A percentile compares a stretch with the other conserved stretches of the same genome.
These are phyloP conservation scores for Limnephilus auricula DNA, from an alignment of 2,888 invertebrate genomes.

Conservation along the genomic window DNA sequence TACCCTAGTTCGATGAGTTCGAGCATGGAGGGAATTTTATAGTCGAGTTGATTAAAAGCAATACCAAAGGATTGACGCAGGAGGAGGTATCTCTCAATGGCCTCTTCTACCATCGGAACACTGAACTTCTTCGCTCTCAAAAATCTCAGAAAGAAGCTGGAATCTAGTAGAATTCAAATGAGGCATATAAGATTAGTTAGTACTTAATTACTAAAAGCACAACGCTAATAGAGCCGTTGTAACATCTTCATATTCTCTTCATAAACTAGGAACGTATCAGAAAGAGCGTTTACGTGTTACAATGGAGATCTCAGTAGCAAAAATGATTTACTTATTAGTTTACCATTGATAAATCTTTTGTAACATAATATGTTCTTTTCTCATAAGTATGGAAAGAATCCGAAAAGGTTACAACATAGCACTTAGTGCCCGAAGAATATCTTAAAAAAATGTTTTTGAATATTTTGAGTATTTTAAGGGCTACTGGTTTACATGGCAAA, in stretches of 20 bases:
- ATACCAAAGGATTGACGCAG: constrained; percentile 87
- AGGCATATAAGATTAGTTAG: constrained; percentile 30
- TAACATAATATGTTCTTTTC: neutral
- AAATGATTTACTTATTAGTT: no score
- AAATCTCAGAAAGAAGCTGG: constrained; percentile 84
- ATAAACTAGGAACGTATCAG: neutral
- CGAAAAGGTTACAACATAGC: neutral
- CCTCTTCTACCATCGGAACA: constrained; percentile 87
- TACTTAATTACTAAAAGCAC: neutral
- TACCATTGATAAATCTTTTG: neutral
- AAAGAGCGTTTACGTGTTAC: neutral
- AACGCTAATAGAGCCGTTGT: neutral
- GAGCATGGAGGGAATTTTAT: constrained; percentile 82
- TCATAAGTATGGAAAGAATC: neutral
- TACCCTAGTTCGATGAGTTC: constrained; percentile 85
- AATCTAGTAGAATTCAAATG: constrained; percentile 75
- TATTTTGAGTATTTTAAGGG: neutral
- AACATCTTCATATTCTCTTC: neutral
- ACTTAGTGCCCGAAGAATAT: neutral
- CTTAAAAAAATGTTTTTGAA: no score
- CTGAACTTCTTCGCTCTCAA: constrained; percentile 89
- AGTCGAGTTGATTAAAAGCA: constrained; percentile 85
- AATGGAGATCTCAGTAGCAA: neutral
- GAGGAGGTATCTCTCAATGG: constrained; percentile 86
- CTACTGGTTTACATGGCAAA: neutral